phyloP scores from a whole-genome alignment of 2,888 invertebrate species.

The Mimas tiliae region DNA sequence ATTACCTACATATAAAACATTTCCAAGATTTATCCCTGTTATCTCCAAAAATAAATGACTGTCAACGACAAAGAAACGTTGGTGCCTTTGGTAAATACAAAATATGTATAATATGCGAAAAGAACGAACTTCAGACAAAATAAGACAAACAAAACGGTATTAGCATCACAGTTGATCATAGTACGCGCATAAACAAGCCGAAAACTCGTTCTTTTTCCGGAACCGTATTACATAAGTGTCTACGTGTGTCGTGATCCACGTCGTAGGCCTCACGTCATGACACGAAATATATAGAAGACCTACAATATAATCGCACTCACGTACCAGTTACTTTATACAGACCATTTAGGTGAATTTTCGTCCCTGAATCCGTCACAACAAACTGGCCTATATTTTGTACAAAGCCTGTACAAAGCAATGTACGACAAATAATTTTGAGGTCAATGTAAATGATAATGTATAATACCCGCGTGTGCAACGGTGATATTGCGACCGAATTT shows the following conservation, averaged over 20 bases:
- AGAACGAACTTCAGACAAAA: slow-evolving; percentile 11
- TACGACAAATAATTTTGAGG: slow-evolving; percentile 20
- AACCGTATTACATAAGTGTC: slow-evolving; percentile 42
- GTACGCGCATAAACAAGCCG: slow-evolving; percentile 20
- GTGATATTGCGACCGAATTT: slow-evolving; percentile 15
- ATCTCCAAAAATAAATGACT: slow-evolving; percentile 14
- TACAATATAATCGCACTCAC: slow-evolving; percentile 48
- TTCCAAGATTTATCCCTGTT: neutral
- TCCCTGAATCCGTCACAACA: slow-evolving; percentile 26
- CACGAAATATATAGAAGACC: slow-evolving; percentile 43
- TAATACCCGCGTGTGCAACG: slow-evolving; percentile 14
- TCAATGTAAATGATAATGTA: slow-evolving; percentile 22
- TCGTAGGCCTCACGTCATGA: slow-evolving; percentile 45
- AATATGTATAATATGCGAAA: neutral
- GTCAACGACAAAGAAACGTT: neutral
- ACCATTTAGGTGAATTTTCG: slow-evolving; percentile 27
- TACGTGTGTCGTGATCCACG: slow-evolving; percentile 44
- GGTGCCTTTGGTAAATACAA: neutral
- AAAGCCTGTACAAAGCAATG: slow-evolving; percentile 8
- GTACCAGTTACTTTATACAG: slow-evolving; percentile 39
- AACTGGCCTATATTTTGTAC: slow-evolving; percentile 25
- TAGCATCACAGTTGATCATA: slow-evolving; percentile 45
- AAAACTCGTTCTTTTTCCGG: slow-evolving; percentile 34
- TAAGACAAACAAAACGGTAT: slow-evolving; percentile 23
- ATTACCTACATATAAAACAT: neutral